Evolutionary conservation across 2,888 invertebrate genomes (phyloP), one percentile per base, ranked within the genome.

Genomic region (Euzetes globulus): DNA sequence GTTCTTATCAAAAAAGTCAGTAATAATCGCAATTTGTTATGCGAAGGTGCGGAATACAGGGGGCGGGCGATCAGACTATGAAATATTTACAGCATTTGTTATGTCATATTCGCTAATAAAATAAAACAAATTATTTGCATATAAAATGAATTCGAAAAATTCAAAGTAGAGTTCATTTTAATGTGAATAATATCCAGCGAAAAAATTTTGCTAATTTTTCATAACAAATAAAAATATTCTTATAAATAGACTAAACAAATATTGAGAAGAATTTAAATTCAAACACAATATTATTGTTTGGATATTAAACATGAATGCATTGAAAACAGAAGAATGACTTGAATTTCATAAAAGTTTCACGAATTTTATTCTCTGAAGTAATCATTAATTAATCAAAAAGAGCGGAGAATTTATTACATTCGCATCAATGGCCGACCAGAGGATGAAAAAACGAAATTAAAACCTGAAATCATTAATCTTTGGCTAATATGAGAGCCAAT

Each of bases 401-500:
- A 60, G 17, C 17, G 17, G 27, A 29, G n/a, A 13, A 29, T 60
- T 33, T 60, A 33, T 33, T 60, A 27, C 19, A 58, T 27, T 58
- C 1, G 3, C 27, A 60, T 60, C 15, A 22, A 60, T 27, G 17
- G 27, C n/a, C 17, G 27, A 2, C 25, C n/a, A 60, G 33, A 60
- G 29, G 27, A 33, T 29, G n/a, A 17, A 22, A 60, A 22, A 33
- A 22, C 5, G 15, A n/a, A 33, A 60, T 27, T 60, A 22, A 60
- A 60, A n/a, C 5, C 1, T 1, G 5, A 15, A 60, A 60, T 60
- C 29, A 60, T 60, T 60, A 60, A 60, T 60, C 60, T 60, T 60
- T 60, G 15, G 60, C 29, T 60, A 60, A 60, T 60, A 60, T 60
- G 60, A 60, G 33, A 60, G 27, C 60, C 60, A 60, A 60, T 60